Base-by-base conservation (phyloP, 2,797 vertebrate genomes). In the Thamnophis elegans region DNA sequence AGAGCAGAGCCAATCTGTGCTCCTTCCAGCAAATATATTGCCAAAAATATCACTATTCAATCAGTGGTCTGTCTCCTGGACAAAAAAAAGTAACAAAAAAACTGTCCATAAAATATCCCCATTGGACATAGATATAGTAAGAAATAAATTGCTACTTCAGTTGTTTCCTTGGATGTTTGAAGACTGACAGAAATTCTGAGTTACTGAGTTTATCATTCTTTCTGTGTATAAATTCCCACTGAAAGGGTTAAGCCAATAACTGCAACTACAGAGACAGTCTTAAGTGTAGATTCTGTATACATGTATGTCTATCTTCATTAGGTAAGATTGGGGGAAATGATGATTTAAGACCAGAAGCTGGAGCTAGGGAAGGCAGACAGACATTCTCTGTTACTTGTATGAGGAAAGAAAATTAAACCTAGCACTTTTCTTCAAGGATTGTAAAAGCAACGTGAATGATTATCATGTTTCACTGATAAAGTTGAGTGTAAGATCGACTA, bases 361-460 rank as follows among this genome's bases (percentile, higher is more conserved):
- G 32, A 8, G 0, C 7, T 32, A 36, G n/a, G n/a, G 3, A 32
- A 20, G 8, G 73, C 0, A 0, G 20, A 3, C 9, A 47, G 20
- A 82, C 36, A 47, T 22, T 82, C 8, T 82, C 5, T 82, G 42
- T 82, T 82, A 22, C 20, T 82, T 82, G 47, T 47, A 25, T 11
- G 4, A 47, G 73, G 20, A 12, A 82, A 47, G 73, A 47, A 82
- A 47, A 82, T 82, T 82, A 82, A 82, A 47, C 10, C 10, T 2
- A 4, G 9, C 1, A 82, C 10, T 47, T 82, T 25, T 47, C 42
- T 82, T 12, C 10, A 47, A 36, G 22, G 73, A 82, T 25, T 0
- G 10, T 82, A 25, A 68, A 68, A 68, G 36, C 73, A 82, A 42
- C 73, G 25, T 12, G 42, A 82, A 82, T 25, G 36, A 47, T 82